Conservation (phyloP, 35 echinoderm and acorn worm species). For the Heliocidaris erythrogramma region DNA sequence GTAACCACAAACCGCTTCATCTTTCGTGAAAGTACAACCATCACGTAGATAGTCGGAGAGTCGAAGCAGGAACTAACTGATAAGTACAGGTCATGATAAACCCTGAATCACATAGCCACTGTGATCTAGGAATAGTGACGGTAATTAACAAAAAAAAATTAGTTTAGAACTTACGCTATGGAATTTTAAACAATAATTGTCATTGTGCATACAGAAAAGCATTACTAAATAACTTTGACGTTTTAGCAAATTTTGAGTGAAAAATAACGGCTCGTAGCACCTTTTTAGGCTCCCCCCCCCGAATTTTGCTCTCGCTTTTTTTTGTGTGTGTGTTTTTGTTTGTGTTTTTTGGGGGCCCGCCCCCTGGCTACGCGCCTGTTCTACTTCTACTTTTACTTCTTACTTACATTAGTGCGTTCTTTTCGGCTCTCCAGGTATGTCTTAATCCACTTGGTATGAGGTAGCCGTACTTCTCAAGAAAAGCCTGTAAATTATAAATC, state of each 20-base stretch:
- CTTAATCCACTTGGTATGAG: not conserved
- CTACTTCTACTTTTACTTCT: no score
- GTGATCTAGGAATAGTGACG: not conserved
- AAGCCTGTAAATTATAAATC: not conserved
- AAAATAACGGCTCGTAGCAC: no score
- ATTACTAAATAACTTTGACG: not conserved
- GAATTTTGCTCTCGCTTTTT: no score
- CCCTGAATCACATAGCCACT: not conserved
- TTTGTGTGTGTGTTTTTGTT: no score
- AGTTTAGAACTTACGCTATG: not conserved
- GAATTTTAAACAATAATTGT: not conserved
- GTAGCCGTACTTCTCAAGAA: not conserved
- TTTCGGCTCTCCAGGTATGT: not conserved
- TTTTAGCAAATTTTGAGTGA: no score
- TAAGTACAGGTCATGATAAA: not conserved
- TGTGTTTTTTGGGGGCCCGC: no score
- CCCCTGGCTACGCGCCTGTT: no score
- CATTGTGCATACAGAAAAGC: no score
- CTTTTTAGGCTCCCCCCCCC: no score
- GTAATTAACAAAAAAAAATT: not conserved
- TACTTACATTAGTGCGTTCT: not conserved
- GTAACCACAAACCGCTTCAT: no score
- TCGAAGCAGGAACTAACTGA: not conserved
- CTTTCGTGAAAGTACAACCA: no score
- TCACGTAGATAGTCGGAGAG: no score